A percentile compares a stretch with the other conserved stretches of the same genome.
phyloP scores from a whole-genome alignment of 2,113 vertebrate genomes.

The Hyaena hyaena region DNA sequence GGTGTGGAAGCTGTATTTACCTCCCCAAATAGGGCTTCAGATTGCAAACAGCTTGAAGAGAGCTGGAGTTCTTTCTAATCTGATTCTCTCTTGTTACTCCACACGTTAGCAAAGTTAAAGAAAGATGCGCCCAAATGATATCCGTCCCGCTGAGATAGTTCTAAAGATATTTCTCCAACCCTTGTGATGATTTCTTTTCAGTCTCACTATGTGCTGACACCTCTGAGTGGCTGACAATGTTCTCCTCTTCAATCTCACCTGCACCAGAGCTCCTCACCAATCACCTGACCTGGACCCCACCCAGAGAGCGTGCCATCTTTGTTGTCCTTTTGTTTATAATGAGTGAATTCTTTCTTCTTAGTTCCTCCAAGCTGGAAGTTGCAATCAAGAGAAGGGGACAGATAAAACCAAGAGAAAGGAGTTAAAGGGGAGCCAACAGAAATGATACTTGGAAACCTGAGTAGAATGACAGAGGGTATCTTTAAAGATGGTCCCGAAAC shows the following conservation, averaged over 20 bases:
- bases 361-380: neutral
- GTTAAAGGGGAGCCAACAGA: neutral
- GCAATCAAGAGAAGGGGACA: neutral
- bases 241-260: neutral
- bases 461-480: neutral
- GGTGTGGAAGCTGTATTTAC: neutral
- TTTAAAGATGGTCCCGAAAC: neutral
- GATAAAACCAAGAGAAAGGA: neutral
- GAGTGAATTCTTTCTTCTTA: neutral
- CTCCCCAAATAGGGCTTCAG: neutral
- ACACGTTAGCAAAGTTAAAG: neutral
- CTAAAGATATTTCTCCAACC: neutral
- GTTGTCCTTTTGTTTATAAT: neutral
- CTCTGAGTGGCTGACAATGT: neutral
- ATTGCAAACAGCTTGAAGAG: neutral
- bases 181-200: neutral
- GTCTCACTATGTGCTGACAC: neutral
- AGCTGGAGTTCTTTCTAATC: neutral
- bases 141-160: neutral
- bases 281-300: neutral
- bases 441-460: neutral
- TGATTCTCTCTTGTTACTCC: neutral
- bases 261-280: neutral
- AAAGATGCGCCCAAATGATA: neutral
- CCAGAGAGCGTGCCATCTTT: neutral